Percentiles rank a stretch among this genome's conserved stretches.
Evolutionary conservation across 1,140 invertebrate species (phyloP).

Genomic region (Lineus longissimus): DNA sequence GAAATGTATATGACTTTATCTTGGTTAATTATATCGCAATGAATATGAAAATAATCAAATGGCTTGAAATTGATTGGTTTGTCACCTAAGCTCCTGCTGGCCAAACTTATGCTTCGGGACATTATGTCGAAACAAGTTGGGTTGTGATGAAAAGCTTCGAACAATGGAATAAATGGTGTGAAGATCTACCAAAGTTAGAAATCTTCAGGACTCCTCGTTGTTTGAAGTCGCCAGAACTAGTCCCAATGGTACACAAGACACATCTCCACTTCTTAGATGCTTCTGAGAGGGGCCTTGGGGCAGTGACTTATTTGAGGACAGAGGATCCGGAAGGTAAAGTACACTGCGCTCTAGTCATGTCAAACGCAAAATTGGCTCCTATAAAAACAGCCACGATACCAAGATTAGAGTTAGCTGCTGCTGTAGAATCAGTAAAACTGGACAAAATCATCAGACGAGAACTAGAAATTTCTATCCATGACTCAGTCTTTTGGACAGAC

Average conservation of each 20-base stretch:
- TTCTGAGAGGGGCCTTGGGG: conserved; percentile 7
- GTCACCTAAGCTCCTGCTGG: no score
- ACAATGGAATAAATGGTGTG: conserved; percentile 19
- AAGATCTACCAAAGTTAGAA: conserved; percentile 6
- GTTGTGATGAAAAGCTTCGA: no score
- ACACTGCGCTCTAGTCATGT: conserved; percentile 10
- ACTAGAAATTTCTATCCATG: not conserved
- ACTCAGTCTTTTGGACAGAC: conserved; percentile 5
- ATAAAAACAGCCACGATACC: conserved; percentile 15
- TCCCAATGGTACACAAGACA: conserved; percentile 1
- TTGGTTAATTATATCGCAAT: no score
- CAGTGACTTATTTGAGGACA: conserved; percentile 6
- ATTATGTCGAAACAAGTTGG: no score
- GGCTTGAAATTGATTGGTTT: no score
- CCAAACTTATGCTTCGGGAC: no score
- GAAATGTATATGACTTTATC: no score
- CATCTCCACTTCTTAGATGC: conserved; percentile 17
- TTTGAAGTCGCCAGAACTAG: conserved; percentile 3
- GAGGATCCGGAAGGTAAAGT: not conserved
- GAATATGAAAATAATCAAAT: no score
- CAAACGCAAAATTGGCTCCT: conserved; percentile 11
- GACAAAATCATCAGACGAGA: conserved; percentile 12
- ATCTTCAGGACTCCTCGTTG: no score
- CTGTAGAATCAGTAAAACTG: conserved; percentile 4
- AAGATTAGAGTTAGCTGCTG: conserved; percentile 13